Evolutionary conservation across 1,140 invertebrate species (phyloP), one percentile per base, ranked within the genome.

Genomic region (Cherax quadricarinatus): DNA sequence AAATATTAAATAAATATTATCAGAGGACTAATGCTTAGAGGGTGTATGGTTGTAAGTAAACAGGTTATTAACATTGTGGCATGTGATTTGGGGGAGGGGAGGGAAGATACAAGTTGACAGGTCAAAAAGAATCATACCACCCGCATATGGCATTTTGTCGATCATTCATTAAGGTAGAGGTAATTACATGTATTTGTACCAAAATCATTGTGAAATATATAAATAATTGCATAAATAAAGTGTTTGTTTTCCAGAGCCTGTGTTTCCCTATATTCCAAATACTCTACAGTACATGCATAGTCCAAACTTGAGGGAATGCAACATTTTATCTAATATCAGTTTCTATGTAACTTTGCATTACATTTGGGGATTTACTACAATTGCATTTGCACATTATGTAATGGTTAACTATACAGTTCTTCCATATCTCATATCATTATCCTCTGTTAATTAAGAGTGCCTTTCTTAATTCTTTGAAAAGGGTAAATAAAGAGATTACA

Each of bases 161-260:
- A 62, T 79, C 86, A 78, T 88, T 88, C 86, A 88, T 88, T 88
- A 88, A 48, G 83, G 83, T 86, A 86, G 86, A 78, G 53, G 78
- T 88, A 88, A 88, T 62, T 89, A 89, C 79, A 89, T 89, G 87
- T 89, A 89, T 89, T 89, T 89, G 87, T 89, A 89, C 87, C 87
- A 81, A 89, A 89, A 89, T 89, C 78, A 89, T 89, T 89, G 87
- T 89, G 87, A 89, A 82, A 89, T 82, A 89, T 89, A 89, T 89
- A 89, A 89, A 89, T 89, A 81, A 89, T 89, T 89, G 87, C 87
- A 89, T 89, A 89, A 89, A 89, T 82, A 89, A 89, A 89, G 87
- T 89, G 87, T 89, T 89, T 89, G 87, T 89, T 89, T 89, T 81
- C 53, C 79, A 82, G 62, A 73, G n/a, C 41, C 6, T 57, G 18